Percentiles rank a stretch among this genome's conserved stretches.
Conservation (phyloP, 2,113 vertebrate genomes). For the Poicephalus meyeri region DNA sequence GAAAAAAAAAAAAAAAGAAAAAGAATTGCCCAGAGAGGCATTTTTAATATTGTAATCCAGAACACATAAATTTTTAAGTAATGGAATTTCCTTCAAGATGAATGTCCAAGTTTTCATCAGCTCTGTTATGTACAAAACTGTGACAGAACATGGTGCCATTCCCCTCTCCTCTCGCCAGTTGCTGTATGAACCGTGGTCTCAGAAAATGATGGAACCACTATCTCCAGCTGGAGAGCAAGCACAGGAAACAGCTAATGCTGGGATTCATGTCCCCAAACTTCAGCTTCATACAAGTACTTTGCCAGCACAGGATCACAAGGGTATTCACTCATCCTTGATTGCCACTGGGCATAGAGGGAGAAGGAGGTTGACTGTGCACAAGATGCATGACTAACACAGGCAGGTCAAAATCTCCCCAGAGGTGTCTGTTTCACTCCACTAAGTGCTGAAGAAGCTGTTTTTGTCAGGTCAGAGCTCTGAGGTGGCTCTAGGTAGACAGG, state of each 20-base stretch:
- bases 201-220: background rate
- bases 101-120: background rate
- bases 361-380: background rate
- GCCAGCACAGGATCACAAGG: background rate
- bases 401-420: accelerated
- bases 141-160: background rate
- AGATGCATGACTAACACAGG: background rate
- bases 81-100: background rate
- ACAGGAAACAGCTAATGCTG: background rate
- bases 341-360: background rate
- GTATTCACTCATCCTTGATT: background rate
- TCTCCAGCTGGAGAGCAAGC: background rate
- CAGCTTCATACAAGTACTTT: background rate
- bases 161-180: background rate
- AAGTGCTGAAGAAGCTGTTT: background rate
- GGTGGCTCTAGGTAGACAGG: background rate
- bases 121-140: background rate
- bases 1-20: background rate
- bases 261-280: background rate
- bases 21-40: background rate
- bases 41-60: background rate
- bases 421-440: background rate
- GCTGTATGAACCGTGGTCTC: background rate
- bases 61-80: background rate
- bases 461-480: background rate